Percentiles rank a stretch among this genome's conserved stretches.
Conservation (phyloP, 2,888 invertebrate genomes). For the Piscicola geometra region DNA sequence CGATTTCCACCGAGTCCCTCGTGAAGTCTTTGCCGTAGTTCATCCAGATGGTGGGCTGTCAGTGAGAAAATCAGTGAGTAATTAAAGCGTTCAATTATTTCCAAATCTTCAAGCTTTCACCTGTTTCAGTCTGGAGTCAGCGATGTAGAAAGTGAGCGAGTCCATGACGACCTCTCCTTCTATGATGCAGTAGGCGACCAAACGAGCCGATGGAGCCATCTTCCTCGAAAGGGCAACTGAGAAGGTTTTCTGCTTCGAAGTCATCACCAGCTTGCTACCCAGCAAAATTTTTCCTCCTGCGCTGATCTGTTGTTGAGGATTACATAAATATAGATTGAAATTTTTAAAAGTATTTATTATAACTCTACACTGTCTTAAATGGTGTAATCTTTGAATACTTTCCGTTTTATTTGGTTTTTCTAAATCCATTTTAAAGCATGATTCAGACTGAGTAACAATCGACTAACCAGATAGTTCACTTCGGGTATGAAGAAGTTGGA, state of each 20-base stretch:
- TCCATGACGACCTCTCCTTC: slow-evolving; percentile 77
- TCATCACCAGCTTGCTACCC: slow-evolving; percentile 76
- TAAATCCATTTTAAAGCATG: too few relatives aligned
- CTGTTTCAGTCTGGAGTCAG: slow-evolving; percentile 69
- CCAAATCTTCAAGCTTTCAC: background rate
- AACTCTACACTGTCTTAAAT: too few relatives aligned
- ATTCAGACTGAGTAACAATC: too few relatives aligned
- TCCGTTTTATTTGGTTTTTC: background rate
- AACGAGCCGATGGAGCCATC: slow-evolving; percentile 77
- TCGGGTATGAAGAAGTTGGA: slow-evolving; percentile 80
- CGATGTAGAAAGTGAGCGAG: slow-evolving; percentile 84
- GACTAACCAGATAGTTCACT: slow-evolving; percentile 71
- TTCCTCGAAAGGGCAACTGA: slow-evolving; percentile 58
- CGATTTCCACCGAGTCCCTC: slow-evolving; percentile 85
- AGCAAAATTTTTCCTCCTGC: slow-evolving; percentile 82
- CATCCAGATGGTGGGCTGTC: slow-evolving; percentile 59
- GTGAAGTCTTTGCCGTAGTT: slow-evolving; percentile 89
- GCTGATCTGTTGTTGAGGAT: too few relatives aligned
- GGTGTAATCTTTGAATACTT: background rate
- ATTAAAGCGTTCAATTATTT: background rate
- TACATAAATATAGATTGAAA: too few relatives aligned
- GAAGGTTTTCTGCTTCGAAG: slow-evolving; percentile 52
- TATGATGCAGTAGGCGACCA: slow-evolving; percentile 74
- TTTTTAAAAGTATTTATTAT: too few relatives aligned
- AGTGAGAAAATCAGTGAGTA: background rate